Percentiles rank a stretch among this genome's conserved stretches.
phyloP scores from a whole-genome alignment of 2,888 invertebrate genomes.

The Melipona beecheii region DNA sequence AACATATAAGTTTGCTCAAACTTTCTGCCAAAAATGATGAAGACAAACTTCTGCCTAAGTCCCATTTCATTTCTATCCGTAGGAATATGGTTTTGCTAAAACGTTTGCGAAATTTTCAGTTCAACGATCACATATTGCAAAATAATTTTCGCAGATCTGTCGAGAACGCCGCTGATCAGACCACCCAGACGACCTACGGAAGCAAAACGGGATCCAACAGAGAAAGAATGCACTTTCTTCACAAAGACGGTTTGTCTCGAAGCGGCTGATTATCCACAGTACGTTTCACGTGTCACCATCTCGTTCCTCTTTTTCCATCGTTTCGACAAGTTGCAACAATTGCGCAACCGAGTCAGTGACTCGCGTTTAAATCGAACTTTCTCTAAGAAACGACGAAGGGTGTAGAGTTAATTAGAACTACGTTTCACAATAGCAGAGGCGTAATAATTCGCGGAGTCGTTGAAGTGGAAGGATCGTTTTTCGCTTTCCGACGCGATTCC shows the following conservation, averaged over 20 bases:
- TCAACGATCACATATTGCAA: background rate
- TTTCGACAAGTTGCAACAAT: slow-evolving; percentile 24
- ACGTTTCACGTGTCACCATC: slow-evolving; percentile 80
- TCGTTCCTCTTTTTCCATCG: background rate
- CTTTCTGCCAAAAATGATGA: too few relatives aligned
- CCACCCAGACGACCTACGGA: slow-evolving; percentile 77
- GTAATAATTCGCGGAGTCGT: slow-evolving; percentile 30
- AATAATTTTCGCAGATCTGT: slow-evolving; percentile 43
- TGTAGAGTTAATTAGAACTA: slow-evolving; percentile 14
- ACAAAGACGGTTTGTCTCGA: slow-evolving; percentile 90
- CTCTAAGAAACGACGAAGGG: slow-evolving; percentile 14
- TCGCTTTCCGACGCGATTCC: background rate
- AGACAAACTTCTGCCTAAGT: too few relatives aligned
- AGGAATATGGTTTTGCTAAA: background rate
- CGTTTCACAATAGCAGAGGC: slow-evolving; percentile 28
- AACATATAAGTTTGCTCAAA: too few relatives aligned
- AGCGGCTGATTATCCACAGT: slow-evolving; percentile 91
- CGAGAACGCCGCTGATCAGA: slow-evolving; percentile 63
- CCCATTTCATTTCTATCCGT: background rate
- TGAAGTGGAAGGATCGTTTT: slow-evolving; percentile 31
- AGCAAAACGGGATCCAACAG: slow-evolving; percentile 79
- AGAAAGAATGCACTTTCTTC: slow-evolving; percentile 87
- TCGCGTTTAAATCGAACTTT: slow-evolving; percentile 24
- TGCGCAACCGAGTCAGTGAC: slow-evolving; percentile 34
- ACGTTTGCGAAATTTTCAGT: background rate